These are phyloP conservation scores for Thera obeliscata DNA, from an alignment of 2,888 invertebrate species.

Conservation along the genomic window DNA sequence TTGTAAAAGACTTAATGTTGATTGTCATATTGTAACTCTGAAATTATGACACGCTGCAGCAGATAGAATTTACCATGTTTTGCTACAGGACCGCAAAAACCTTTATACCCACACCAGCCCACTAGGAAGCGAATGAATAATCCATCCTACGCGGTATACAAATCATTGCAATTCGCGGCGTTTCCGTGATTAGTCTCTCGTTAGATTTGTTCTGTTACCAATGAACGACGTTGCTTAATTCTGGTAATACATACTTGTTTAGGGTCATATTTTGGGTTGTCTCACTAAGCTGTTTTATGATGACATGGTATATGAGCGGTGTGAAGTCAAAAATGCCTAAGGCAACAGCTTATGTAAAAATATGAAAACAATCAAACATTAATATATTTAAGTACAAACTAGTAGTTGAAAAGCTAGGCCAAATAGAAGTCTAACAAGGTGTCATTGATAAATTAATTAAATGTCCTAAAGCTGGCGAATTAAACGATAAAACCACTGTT, in stretches of 20 bases:
- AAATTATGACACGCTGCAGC: neutral
- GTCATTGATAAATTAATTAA: constrained; percentile 32
- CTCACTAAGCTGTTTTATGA: neutral
- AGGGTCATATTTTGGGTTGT: neutral
- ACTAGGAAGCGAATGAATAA: constrained; percentile 43
- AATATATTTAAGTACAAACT: neutral
- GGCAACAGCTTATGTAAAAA: neutral
- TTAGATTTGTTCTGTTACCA: constrained; percentile 29
- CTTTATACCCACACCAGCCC: constrained; percentile 40
- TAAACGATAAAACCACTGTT: constrained; percentile 36
- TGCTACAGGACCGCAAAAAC: constrained; percentile 27
- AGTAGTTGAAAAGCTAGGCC: constrained; percentile 15
- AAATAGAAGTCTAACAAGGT: constrained; percentile 12
- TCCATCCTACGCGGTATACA: constrained; percentile 38
- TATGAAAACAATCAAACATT: neutral
- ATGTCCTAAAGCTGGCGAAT: constrained; percentile 29
- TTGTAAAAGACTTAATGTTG: no score
- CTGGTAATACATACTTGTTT: constrained; percentile 16
- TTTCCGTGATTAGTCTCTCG: constrained; percentile 32
- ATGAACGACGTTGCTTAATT: constrained; percentile 18
- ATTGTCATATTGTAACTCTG: neutral
- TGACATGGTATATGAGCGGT: neutral
- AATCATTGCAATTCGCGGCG: constrained; percentile 30
- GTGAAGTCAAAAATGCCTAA: neutral
- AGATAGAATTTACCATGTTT: neutral